phyloP scores from a whole-genome alignment of 1,140 invertebrate species.

The Gonatopus flavifemur region DNA sequence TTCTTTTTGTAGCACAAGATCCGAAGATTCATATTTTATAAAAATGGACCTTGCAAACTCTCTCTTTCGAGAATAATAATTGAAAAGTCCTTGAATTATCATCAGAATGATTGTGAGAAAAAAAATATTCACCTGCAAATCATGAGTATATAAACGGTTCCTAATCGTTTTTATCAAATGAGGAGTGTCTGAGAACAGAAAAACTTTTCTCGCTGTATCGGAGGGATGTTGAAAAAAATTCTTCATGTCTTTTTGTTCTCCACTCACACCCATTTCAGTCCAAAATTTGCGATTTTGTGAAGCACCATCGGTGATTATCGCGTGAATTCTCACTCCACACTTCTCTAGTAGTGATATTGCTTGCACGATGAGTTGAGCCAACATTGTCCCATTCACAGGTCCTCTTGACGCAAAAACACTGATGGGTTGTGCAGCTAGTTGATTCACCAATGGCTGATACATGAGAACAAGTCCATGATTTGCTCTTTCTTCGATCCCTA shows the following conservation, averaged over 20 bases:
- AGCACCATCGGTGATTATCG: background rate
- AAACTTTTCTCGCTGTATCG: background rate
- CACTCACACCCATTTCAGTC: background rate
- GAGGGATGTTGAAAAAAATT: background rate
- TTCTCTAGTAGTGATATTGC: background rate
- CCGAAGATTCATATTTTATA: too few relatives aligned
- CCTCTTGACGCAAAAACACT: background rate
- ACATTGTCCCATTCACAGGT: background rate
- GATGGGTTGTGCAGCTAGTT: background rate
- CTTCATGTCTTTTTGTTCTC: background rate
- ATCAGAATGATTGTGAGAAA: too few relatives aligned
- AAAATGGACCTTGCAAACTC: too few relatives aligned
- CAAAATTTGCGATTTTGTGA: background rate
- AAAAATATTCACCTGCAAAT: too few relatives aligned
- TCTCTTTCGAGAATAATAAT: too few relatives aligned
- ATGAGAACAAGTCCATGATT: too few relatives aligned
- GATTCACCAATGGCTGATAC: background rate
- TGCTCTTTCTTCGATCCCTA: background rate
- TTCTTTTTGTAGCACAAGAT: too few relatives aligned
- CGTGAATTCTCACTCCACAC: background rate
- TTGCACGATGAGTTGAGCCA: background rate
- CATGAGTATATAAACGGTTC: background rate
- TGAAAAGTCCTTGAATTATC: too few relatives aligned
- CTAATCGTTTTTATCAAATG: background rate
- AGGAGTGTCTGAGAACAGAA: background rate